Base-by-base conservation (phyloP, 2,888 invertebrate species). In the Catocala nupta region DNA sequence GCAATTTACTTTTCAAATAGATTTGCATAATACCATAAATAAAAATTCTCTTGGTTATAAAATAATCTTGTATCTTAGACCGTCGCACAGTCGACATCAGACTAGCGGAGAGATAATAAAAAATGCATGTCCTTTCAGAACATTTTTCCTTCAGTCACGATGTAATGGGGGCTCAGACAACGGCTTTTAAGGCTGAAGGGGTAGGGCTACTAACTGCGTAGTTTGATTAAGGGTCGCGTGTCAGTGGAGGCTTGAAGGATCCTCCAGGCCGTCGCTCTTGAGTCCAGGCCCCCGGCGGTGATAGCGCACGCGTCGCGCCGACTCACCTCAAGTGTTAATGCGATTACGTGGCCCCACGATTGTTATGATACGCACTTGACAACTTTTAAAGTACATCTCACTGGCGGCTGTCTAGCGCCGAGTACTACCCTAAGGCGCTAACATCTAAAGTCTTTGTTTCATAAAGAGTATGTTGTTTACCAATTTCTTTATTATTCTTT, bases 271-370 rank as follows among this genome's bases (percentile, higher is more conserved):
- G 74, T 73, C 71, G 71, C 67, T 70, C 78, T 75, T 77, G 69
- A 75, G 78, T 70, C 65, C 72, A 72, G 70, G 67, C 77, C 71
- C 65, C 68, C 70, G 71, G 75, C 76, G 70, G 67, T 81, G 88
- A 88, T 88, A 88, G 85, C 85, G 84, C 88, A 88, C 88, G 87
- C 84, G 77, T 80, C 78, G 62, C 70, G 66, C 63, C 63, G 69
- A 67, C 71, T 70, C 65, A 61, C 59, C 64, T 68, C 76, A 81
- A 82, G 80, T 80, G 77, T 73, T 81, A 76, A 77, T 76, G 78
- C 68, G 76, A 77, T 77, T 76, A 81, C 75, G 73, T 81, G 70
- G 68, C 69, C 70, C 63, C 67, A 72, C 69, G 60, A 72, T 73
- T 72, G 68, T 75, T 71, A 71, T 72, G 65, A 68, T 75, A 71